Conservation (phyloP, 2,888 invertebrate species). For the Caenorhabditis auriculariae region DNA sequence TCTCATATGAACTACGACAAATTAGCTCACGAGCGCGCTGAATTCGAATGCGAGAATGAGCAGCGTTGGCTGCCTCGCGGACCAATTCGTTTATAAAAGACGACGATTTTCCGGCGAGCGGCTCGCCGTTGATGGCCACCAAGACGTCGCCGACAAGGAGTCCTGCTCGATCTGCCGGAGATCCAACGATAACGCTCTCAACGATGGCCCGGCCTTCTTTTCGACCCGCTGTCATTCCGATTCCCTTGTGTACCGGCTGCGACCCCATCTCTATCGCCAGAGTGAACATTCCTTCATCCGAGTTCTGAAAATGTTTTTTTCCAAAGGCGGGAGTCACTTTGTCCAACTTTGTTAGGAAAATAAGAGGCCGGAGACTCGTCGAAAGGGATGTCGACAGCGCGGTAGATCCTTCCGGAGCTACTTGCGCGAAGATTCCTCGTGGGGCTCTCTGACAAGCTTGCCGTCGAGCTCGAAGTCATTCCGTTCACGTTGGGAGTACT, state of each 20-base stretch:
- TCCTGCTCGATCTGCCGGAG: slow-evolving; percentile 43
- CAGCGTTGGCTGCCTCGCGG: slow-evolving; percentile 53
- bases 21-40: slow-evolving; percentile 29
- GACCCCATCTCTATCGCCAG: slow-evolving; percentile 36
- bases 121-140: slow-evolving; percentile 60
- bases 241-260: slow-evolving; percentile 57
- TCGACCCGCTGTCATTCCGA: slow-evolving; percentile 63
- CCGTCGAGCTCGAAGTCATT: too few relatives aligned
- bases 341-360: slow-evolving; percentile 15
- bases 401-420: slow-evolving; percentile 29
- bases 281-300: slow-evolving; percentile 26
- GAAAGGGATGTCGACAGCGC: slow-evolving; percentile 45
- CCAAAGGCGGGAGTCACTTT: background rate
- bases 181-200: slow-evolving; percentile 63
- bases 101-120: slow-evolving; percentile 56
- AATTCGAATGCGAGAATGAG: slow-evolving; percentile 40
- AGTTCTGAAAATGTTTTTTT: background rate
- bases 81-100: slow-evolving; percentile 61
- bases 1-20: too few relatives aligned
- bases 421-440: too few relatives aligned
- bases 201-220: slow-evolving; percentile 63
- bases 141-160: slow-evolving; percentile 63
- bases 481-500: too few relatives aligned
- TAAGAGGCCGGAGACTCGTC: slow-evolving; percentile 36
- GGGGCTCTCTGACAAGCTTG: too few relatives aligned